Conservation (phyloP, 2,113 vertebrate species). For the Ivindomyrus marchei region DNA sequence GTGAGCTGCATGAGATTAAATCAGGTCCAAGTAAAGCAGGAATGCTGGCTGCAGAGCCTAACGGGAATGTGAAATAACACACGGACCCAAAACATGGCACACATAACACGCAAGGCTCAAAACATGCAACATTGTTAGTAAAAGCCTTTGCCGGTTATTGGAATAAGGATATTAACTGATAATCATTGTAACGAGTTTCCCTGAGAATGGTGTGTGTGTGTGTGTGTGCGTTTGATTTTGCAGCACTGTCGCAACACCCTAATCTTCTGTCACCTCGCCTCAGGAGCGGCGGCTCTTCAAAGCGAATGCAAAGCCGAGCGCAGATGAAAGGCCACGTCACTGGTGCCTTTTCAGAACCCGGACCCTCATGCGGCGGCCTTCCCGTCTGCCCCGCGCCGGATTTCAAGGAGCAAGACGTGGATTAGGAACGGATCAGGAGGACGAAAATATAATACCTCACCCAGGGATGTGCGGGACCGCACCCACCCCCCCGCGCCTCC, state of each 20-base stretch:
- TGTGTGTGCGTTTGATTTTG: neutral
- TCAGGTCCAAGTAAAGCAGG: neutral
- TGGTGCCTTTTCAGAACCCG: neutral
- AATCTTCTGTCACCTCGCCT: neutral
- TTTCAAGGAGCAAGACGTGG: conserved; percentile 36
- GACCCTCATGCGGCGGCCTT: conserved; percentile 16
- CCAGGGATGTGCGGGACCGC: conserved; percentile 39
- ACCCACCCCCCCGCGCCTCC: neutral
- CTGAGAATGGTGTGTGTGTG: neutral
- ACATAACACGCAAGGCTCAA: neutral
- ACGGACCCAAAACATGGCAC: neutral
- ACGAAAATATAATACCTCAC: conserved; percentile 38
- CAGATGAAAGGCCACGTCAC: conserved; percentile 22
- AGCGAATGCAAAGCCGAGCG: neutral
- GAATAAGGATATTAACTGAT: neutral
- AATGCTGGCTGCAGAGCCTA: neutral
- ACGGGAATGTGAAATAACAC: neutral
- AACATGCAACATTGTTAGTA: neutral
- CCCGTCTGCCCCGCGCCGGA: conserved; percentile 24
- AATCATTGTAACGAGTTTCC: neutral
- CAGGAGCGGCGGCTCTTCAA: conserved; percentile 8
- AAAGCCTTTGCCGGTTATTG: neutral
- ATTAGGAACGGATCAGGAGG: conserved; percentile 37
- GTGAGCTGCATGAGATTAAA: neutral
- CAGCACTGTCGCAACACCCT: neutral